phyloP scores from a whole-genome alignment of 92 coral and sea anemone genomes.

The Porites lobata region DNA sequence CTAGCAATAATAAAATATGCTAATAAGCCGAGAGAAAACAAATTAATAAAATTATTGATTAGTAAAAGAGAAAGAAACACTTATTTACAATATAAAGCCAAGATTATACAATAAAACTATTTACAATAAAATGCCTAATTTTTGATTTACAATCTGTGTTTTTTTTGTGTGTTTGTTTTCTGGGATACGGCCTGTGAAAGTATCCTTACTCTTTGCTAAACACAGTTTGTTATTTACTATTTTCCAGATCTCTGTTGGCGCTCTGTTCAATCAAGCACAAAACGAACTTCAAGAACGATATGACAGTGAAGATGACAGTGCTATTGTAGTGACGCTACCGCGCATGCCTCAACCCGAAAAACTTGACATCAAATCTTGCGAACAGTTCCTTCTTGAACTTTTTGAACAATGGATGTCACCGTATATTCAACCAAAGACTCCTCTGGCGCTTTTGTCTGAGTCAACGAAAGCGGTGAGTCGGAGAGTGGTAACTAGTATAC shows the following conservation, averaged over 20 bases:
- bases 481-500: not conserved
- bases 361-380: constrained; percentile 96
- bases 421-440: constrained; percentile 96
- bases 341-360: constrained; percentile 90
- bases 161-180: too few relatives aligned
- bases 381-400: constrained; percentile 94
- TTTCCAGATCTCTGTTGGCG: constrained; percentile 78
- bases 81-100: too few relatives aligned
- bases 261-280: constrained; percentile 89
- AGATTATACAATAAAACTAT: too few relatives aligned
- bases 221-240: not conserved
- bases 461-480: constrained; percentile 96
- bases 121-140: too few relatives aligned
- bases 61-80: too few relatives aligned
- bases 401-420: constrained; percentile 99
- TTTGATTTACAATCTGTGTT: too few relatives aligned
- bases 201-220: too few relatives aligned
- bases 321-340: constrained; percentile 78
- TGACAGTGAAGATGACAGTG: constrained; percentile 88
- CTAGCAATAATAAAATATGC: too few relatives aligned
- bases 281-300: constrained; percentile 83
- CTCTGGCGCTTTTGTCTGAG: constrained; percentile 93
- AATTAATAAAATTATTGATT: too few relatives aligned
- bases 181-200: too few relatives aligned
- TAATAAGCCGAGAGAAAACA: too few relatives aligned